Conservation (phyloP, 2,797 vertebrate genomes). For the Kryptolebias ocellatus region DNA sequence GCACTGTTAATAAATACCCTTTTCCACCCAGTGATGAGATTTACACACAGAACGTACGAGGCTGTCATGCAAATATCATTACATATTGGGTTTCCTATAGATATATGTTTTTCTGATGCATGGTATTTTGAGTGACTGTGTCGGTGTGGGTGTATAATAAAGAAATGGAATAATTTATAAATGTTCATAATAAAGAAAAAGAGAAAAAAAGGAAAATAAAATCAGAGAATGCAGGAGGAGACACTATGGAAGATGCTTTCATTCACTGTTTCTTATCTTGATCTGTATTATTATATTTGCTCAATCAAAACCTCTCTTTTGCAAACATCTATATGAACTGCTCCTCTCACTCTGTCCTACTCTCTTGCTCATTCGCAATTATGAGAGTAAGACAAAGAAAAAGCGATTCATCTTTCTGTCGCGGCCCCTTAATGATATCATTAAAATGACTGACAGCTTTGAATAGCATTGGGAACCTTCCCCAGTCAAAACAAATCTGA, state of each 20-base stretch:
- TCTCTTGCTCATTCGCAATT: slow-evolving; percentile 75
- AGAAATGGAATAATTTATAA: slow-evolving; percentile 76
- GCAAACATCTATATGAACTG: slow-evolving; percentile 80
- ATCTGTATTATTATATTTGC: slow-evolving; percentile 79
- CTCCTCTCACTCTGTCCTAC: slow-evolving; percentile 59
- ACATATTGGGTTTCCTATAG: slow-evolving; percentile 73
- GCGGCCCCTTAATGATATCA: slow-evolving; percentile 82
- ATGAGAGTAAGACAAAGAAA: slow-evolving; percentile 83
- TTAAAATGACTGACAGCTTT: slow-evolving; percentile 87
- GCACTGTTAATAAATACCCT: slow-evolving; percentile 59
- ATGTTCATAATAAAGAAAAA: slow-evolving; percentile 63
- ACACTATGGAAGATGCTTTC: slow-evolving; percentile 69
- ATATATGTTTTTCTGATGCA: slow-evolving; percentile 71
- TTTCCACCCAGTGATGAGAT: slow-evolving; percentile 75
- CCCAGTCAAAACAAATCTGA: slow-evolving; percentile 83
- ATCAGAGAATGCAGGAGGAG: slow-evolving; percentile 50
- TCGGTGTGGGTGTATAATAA: slow-evolving; percentile 43
- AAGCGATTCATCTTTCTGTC: slow-evolving; percentile 83
- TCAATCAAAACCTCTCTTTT: slow-evolving; percentile 80
- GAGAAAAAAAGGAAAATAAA: slow-evolving; percentile 15
- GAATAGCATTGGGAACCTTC: slow-evolving; percentile 76
- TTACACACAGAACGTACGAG: slow-evolving; percentile 66
- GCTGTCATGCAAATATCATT: slow-evolving; percentile 73
- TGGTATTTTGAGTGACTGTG: slow-evolving; percentile 51
- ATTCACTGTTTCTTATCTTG: slow-evolving; percentile 80